These are phyloP conservation scores for Graphium colonna DNA, from an alignment of 2,888 invertebrate species.

Conservation along the genomic window DNA sequence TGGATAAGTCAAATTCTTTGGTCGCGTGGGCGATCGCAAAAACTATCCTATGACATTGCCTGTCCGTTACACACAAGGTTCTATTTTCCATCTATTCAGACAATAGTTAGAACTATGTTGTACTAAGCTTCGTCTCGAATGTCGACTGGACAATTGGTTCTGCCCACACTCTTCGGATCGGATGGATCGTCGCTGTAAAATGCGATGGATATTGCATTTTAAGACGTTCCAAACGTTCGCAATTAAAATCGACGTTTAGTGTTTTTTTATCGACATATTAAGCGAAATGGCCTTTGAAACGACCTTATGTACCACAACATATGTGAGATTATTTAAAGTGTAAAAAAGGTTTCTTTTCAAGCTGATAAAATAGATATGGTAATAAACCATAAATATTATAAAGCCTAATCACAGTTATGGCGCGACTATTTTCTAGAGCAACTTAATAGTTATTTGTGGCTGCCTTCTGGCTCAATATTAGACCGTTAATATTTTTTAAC, in stretches of 20 bases:
- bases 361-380: no score
- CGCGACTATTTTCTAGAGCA: no score
- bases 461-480: no score
- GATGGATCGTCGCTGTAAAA: conserved; percentile 34
- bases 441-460: no score
- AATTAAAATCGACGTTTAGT: conserved; percentile 6
- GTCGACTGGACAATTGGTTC: conserved; percentile 73
- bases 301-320: no score
- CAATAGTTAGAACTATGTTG: conserved; percentile 53
- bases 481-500: no score
- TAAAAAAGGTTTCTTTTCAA: no score
- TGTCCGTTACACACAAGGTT: conserved; percentile 48
- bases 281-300: no score
- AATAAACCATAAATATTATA: no score
- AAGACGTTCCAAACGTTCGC: conserved; percentile 1
- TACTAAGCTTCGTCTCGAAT: conserved; percentile 43
- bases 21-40: conserved; percentile 73
- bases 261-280: background rate
- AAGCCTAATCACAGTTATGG: no score
- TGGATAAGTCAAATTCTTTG: conserved; percentile 74
- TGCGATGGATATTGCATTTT: conserved; percentile 29
- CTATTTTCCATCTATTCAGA: conserved; percentile 32
- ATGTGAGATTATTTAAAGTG: no score
- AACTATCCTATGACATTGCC: conserved; percentile 77
- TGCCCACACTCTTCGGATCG: conserved; percentile 57